Evolutionary conservation across 1,140 invertebrate genomes (phyloP).

Genomic region (Apolygus lucorum): DNA sequence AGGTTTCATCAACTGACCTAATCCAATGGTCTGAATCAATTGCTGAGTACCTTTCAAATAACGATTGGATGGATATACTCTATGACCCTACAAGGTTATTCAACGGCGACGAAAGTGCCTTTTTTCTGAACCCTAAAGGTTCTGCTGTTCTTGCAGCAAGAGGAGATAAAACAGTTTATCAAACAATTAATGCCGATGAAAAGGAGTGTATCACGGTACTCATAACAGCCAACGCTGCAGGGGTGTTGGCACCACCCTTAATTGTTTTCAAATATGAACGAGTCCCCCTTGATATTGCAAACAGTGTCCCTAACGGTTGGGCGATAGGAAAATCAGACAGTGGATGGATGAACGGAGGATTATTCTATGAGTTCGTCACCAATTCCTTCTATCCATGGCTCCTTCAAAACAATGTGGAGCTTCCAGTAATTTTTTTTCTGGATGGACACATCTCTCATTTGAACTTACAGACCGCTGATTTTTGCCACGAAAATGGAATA

Average conservation of each 20-base stretch:
- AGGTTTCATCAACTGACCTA: constrained; percentile 33
- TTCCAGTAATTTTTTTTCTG: too few species aligned
- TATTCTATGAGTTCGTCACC: constrained; percentile 36
- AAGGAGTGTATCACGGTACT: constrained; percentile 28
- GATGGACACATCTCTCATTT: constrained; percentile 39
- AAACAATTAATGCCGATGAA: background rate
- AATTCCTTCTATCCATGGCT: constrained; percentile 36
- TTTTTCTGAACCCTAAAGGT: constrained; percentile 15
- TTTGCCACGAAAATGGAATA: constrained; percentile 40
- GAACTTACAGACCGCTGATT: constrained; percentile 36
- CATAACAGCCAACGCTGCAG: constrained; percentile 24
- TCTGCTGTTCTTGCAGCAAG: constrained; percentile 8
- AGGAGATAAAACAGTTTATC: background rate
- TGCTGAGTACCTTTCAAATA: constrained; percentile 29
- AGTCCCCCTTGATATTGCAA: constrained; percentile 11
- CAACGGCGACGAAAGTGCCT: constrained; percentile 27
- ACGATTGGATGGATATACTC: constrained; percentile 26
- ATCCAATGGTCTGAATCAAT: constrained; percentile 35
- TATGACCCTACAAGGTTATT: constrained; percentile 27
- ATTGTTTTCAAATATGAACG: constrained; percentile 21
- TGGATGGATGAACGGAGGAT: constrained; percentile 37
- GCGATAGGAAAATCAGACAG: constrained; percentile 32
- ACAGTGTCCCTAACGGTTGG: constrained; percentile 30
- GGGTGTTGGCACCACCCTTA: constrained; percentile 18
- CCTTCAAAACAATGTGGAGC: constrained; percentile 33